Conservation (phyloP, 1,140 invertebrate species). For the Eurytemora carolleeae region DNA sequence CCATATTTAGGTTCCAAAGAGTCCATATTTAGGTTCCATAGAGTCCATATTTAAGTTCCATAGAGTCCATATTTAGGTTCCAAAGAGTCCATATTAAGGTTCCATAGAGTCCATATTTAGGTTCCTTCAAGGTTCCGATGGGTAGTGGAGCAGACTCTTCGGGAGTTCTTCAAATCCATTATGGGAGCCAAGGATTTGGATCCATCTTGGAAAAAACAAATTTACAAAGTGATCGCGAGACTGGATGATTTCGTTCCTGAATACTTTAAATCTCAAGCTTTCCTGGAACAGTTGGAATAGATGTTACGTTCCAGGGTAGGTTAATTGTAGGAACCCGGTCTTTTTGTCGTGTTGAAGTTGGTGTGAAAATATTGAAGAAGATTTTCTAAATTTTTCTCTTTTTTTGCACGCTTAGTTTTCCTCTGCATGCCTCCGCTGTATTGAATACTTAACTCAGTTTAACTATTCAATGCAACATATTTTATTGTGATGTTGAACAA, state of each 20-base stretch:
- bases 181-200: slow-evolving; percentile 84
- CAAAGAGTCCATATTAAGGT: too few species aligned
- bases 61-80: too few species aligned
- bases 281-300: slow-evolving; percentile 94
- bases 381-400: background rate
- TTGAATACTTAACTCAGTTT: background rate
- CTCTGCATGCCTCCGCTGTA: background rate
- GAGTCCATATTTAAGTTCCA: too few species aligned
- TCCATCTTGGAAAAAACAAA: slow-evolving; percentile 99
- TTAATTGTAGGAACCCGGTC: too few species aligned
- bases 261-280: slow-evolving; percentile 98
- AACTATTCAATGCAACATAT: too few species aligned
- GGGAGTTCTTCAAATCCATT: slow-evolving; percentile 96
- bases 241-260: slow-evolving; percentile 96
- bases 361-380: too few species aligned
- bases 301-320: too few species aligned
- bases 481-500: too few species aligned
- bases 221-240: slow-evolving; percentile 98
- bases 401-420: background rate
- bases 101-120: too few species aligned
- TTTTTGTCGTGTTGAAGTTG: too few species aligned
- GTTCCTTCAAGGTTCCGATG: slow-evolving; percentile 88
- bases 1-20: too few species aligned
- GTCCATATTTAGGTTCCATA: too few species aligned
- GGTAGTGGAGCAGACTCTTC: slow-evolving; percentile 86